These are phyloP conservation scores for Diloba caeruleocephala DNA, from an alignment of 2,888 invertebrate species.

Conservation along the genomic window DNA sequence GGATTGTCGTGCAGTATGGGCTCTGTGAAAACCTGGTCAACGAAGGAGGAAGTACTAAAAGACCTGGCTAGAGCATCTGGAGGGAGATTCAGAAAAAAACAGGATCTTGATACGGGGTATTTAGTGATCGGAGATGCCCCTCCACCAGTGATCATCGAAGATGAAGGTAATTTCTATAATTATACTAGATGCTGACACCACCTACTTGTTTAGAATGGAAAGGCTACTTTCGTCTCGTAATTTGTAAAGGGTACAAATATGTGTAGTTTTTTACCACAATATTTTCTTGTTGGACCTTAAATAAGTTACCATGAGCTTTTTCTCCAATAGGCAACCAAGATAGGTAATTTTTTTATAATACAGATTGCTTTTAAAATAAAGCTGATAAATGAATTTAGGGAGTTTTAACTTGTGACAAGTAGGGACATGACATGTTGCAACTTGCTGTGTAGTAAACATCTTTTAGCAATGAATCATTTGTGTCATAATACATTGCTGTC, in stretches of 20 bases:
- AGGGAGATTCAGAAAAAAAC: slow-evolving; percentile 14
- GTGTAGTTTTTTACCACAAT: no score
- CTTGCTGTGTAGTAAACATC: background rate
- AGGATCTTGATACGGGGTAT: slow-evolving; percentile 58
- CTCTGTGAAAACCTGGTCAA: slow-evolving; percentile 59
- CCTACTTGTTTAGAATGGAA: background rate
- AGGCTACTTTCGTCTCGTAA: no score
- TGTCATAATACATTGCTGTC: background rate
- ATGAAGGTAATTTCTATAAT: slow-evolving; percentile 58
- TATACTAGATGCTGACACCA: background rate
- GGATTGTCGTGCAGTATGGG: slow-evolving; percentile 25
- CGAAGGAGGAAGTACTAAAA: slow-evolving; percentile 67
- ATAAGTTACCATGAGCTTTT: no score
- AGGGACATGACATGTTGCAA: background rate
- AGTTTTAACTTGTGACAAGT: slow-evolving; percentile 12
- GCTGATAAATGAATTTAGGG: no score
- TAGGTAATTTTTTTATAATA: no score
- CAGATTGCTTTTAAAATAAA: no score
- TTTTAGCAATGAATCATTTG: background rate
- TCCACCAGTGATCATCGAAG: slow-evolving; percentile 56
- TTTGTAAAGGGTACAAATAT: no score
- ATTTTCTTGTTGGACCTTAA: no score
- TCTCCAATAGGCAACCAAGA: no score
- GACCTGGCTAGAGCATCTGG: slow-evolving; percentile 67
- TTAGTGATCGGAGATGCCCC: slow-evolving; percentile 65